Percentiles rank a stretch among this genome's conserved stretches.
Evolutionary conservation across 1,140 invertebrate genomes (phyloP).

Genomic region (Scaptomyza hsui): DNA sequence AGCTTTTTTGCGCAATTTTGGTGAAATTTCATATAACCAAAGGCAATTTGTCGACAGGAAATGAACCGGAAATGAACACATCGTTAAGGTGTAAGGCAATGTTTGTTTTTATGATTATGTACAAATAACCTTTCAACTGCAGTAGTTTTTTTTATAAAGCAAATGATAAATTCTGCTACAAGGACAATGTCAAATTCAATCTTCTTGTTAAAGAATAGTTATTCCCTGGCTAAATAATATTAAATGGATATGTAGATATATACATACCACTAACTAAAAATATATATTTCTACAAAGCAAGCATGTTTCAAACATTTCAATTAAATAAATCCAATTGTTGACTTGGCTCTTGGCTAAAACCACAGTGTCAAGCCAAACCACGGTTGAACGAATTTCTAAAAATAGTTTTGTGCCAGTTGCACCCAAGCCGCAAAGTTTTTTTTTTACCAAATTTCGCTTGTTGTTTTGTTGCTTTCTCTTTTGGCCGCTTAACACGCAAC

Average conservation of each 20-base stretch:
- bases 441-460: conserved; percentile 22
- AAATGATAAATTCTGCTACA: too few species aligned
- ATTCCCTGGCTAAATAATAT: too few species aligned
- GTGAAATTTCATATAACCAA: conserved; percentile 36
- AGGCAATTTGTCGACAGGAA: conserved; percentile 65
- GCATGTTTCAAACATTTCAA: neutral
- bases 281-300: neutral
- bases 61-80: conserved; percentile 70
- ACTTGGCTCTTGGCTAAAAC: neutral
- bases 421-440: conserved; percentile 25
- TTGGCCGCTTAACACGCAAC: conserved; percentile 36
- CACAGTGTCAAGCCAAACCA: conserved; percentile 7
- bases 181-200: too few species aligned
- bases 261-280: neutral
- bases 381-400: conserved; percentile 15
- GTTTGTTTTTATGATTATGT: neutral
- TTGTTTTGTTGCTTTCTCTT: neutral
- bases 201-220: too few species aligned
- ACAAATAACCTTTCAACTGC: neutral
- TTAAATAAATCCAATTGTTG: conserved; percentile 8
- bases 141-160: too few species aligned
- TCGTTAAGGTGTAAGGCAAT: conserved; percentile 54
- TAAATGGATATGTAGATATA: too few species aligned
- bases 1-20: conserved; percentile 11
- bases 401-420: conserved; percentile 16